A percentile compares a stretch with the other conserved stretches of the same genome.
These are phyloP conservation scores for Bellardia pandia DNA, from an alignment of 2,888 invertebrate genomes.

Conservation along the genomic window DNA sequence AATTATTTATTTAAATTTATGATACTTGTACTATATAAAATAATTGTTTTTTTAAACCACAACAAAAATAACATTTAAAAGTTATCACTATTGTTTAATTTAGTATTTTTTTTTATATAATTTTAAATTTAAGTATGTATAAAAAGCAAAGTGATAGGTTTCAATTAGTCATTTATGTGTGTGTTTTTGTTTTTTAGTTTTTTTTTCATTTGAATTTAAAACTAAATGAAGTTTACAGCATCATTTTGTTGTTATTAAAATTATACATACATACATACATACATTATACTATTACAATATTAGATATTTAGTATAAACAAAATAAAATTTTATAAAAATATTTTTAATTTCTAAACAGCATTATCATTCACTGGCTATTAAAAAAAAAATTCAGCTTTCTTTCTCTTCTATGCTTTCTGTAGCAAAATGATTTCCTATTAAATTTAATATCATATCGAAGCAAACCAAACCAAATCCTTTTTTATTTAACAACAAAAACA, in stretches of 20 bases:
- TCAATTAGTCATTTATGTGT: constrained; percentile 64
- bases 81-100: constrained; percentile 23
- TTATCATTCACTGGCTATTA: constrained; percentile 9
- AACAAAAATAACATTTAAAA: neutral
- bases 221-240: constrained; percentile 17
- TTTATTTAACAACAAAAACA: constrained; percentile 3
- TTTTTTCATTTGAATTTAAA: constrained; percentile 38
- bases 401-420: constrained; percentile 6
- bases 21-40: neutral
- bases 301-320: constrained; percentile 41
- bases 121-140: constrained; percentile 23
- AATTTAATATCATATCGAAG: neutral
- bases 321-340: constrained; percentile 33
- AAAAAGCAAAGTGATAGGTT: constrained; percentile 65
- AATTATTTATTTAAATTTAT: constrained; percentile 61
- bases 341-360: neutral
- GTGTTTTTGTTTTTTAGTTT: constrained; percentile 11
- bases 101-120: constrained; percentile 29
- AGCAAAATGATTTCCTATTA: neutral
- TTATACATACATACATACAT: neutral
- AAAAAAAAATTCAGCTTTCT: constrained; percentile 39
- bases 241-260: neutral
- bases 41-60: neutral
- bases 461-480: neutral
- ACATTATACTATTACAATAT: constrained; percentile 19